Conservation (phyloP, 2,888 invertebrate genomes). For the Acleris emargana region DNA sequence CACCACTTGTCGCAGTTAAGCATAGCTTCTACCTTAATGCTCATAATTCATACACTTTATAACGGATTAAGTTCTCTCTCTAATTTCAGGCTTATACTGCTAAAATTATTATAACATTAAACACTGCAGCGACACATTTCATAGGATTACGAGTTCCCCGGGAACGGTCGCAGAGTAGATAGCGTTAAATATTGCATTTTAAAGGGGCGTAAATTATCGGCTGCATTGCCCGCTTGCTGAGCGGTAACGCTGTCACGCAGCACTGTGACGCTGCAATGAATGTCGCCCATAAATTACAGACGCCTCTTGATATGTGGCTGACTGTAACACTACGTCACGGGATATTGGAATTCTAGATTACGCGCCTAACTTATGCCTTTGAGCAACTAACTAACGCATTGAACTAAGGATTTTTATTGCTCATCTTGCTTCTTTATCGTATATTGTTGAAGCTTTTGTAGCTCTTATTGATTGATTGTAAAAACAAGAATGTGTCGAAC, state of each 20-base stretch:
- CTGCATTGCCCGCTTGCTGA: slow-evolving; percentile 43
- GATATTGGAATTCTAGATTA: slow-evolving; percentile 36
- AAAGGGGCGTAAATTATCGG: slow-evolving; percentile 47
- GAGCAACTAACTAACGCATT: not conserved
- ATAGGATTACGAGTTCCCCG: slow-evolving; percentile 24
- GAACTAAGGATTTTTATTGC: not conserved
- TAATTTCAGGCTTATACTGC: slow-evolving; percentile 38
- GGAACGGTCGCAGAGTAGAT: slow-evolving; percentile 21
- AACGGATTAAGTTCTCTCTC: slow-evolving; percentile 7
- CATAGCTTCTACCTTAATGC: not conserved
- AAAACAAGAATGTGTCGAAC: no score
- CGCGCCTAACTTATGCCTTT: slow-evolving; percentile 8
- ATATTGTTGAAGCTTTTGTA: no score
- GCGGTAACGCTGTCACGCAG: slow-evolving; percentile 45
- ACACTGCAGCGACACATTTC: slow-evolving; percentile 30
- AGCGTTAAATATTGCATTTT: slow-evolving; percentile 31
- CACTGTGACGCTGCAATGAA: slow-evolving; percentile 51
- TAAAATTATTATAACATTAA: slow-evolving; percentile 41
- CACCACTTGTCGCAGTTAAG: no score
- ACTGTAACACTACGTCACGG: slow-evolving; percentile 29
- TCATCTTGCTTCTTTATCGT: no score
- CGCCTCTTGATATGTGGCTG: slow-evolving; percentile 43
- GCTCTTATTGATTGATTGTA: no score
- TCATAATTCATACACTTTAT: not conserved
- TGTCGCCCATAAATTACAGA: slow-evolving; percentile 48